A percentile compares a stretch with the other conserved stretches of the same genome.
These are phyloP conservation scores for Triplophysa yarkandensis DNA, from an alignment of 2,797 vertebrate genomes.

Conservation along the genomic window DNA sequence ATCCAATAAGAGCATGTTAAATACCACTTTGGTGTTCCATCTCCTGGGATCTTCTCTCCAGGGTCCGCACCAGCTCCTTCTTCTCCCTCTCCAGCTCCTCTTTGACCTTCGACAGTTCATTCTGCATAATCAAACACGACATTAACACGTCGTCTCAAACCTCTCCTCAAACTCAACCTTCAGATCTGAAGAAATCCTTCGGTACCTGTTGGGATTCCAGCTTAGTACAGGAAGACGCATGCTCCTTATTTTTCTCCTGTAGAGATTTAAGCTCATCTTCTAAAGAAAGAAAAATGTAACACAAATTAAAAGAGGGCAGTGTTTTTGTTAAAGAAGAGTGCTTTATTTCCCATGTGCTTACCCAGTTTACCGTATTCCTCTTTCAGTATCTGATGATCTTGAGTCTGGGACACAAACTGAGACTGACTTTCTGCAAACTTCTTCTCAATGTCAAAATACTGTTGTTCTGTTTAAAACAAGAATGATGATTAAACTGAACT, in stretches of 20 bases:
- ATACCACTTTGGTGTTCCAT: conserved; percentile 90
- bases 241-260: conserved; percentile 83
- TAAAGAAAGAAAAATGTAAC: conserved; percentile 55
- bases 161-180: too few species aligned
- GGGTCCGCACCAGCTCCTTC: conserved; percentile 87
- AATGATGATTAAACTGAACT: neutral
- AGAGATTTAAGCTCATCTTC: conserved; percentile 81
- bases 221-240: conserved; percentile 78
- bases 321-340: neutral
- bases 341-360: conserved; percentile 66
- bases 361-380: conserved; percentile 82
- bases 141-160: neutral
- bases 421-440: conserved; percentile 88
- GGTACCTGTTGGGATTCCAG: conserved; percentile 81
- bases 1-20: neutral
- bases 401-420: conserved; percentile 84
- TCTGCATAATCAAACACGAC: conserved; percentile 67
- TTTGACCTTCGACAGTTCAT: conserved; percentile 84
- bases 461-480: conserved; percentile 81
- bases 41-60: conserved; percentile 88
- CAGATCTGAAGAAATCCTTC: neutral
- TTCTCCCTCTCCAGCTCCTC: conserved; percentile 93
- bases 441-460: conserved; percentile 95
- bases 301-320: neutral
- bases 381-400: conserved; percentile 83